Evolutionary conservation across 2,113 vertebrate species (phyloP), one percentile per base, ranked within the genome.

Genomic region (Hiodon tergisus): DNA sequence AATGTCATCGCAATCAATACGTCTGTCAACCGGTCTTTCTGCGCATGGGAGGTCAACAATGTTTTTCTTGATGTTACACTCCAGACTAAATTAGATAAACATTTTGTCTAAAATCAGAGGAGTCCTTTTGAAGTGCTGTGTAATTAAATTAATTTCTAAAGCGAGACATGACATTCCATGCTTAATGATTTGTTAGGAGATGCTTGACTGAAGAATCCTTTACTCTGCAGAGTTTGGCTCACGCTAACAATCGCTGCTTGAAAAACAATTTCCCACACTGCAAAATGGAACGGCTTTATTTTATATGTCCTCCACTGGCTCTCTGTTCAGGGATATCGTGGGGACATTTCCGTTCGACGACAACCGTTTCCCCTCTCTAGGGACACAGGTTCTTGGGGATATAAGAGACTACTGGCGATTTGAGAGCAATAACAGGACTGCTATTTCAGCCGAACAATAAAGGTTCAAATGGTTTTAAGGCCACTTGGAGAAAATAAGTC

Each of bases 31-130:
- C 4, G 4, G 53, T 57, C 52, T 57, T 2, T 47, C 11, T 6
- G 3, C 16, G 62, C 31, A 31, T 31, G 31, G 5, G 72, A 74
- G 61, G 72, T 74, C 63, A 67, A 74, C 73, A 74, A 62, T 78
- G n/a, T 10, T 55, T 75, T 55, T 17, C 68, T 75, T 75, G 53
- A 77, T 13, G 67, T 46, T 73, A 69, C 14, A 67, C 50, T 52
- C 51, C 70, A 73, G 76, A 60, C 60, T 71, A 78, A 82, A 83
- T 83, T 74, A 81, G 69, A 77, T 68, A 74, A 76, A 68, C 13
- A 54, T 77, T 81, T 70, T 65, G 70, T 73, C 67, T 76, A 59
- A 78, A 78, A 82, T 17, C 59, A 75, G 76, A 63, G n/a, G 59
- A 65, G 57, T 66, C 31, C 68, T 76, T 75, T 69, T 54, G 65